These are phyloP conservation scores for Onychomys leucogaster DNA, from an alignment of 2,797 vertebrate species.

Conservation along the genomic window DNA sequence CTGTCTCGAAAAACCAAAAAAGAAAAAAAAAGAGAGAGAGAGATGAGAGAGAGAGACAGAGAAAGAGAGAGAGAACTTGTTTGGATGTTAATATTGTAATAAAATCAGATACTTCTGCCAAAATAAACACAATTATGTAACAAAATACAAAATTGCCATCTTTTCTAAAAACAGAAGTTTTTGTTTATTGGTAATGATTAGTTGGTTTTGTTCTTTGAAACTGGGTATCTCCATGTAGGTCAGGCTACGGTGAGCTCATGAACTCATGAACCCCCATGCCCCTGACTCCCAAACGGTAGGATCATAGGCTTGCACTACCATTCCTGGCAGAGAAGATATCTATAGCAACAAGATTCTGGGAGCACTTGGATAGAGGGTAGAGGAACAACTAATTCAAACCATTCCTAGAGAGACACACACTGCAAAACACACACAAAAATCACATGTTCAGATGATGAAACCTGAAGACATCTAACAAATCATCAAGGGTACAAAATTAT, in stretches of 20 bases:
- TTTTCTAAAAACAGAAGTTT: conserved; percentile 3
- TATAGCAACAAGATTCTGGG: conserved; percentile 20
- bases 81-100: not conserved
- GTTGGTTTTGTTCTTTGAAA: not conserved
- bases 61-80: not conserved
- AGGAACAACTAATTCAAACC: conserved; percentile 18
- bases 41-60: too few species aligned
- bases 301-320: not conserved
- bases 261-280: not conserved
- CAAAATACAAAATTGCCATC: conserved; percentile 33
- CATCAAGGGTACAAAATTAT: not conserved
- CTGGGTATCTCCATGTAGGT: not conserved
- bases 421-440: not conserved
- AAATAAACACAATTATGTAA: conserved; percentile 37
- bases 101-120: conserved; percentile 48
- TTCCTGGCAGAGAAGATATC: not conserved
- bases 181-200: not conserved
- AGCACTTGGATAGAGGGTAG: conserved; percentile 30
- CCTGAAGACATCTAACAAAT: conserved; percentile 37
- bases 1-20: too few species aligned
- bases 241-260: not conserved
- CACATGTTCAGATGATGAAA: conserved; percentile 36
- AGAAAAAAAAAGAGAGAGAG: too few species aligned
- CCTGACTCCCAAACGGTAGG: not conserved
- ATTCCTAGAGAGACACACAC: conserved; percentile 23